Evolutionary conservation across 2,888 invertebrate species (phyloP).

Genomic region (Lamproptera curius): DNA sequence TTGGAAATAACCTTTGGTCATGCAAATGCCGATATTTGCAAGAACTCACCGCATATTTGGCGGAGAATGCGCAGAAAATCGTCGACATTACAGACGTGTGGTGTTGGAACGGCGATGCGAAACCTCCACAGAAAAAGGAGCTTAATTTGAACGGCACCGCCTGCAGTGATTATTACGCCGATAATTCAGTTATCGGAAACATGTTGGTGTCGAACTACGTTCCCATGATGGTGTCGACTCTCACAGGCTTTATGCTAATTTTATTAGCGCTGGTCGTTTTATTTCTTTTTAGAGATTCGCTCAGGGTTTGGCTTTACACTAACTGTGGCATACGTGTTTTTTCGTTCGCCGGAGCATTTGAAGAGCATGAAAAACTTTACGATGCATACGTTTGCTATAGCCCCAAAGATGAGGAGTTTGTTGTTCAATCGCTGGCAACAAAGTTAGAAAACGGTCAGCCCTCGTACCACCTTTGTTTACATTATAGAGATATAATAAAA

Average conservation of each 20-base stretch:
- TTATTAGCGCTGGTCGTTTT: constrained; percentile 86
- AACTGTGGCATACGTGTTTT: constrained; percentile 91
- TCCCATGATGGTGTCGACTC: constrained; percentile 88
- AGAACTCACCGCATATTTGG: constrained; percentile 89
- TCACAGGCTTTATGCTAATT: constrained; percentile 87
- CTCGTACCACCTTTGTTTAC: constrained; percentile 90
- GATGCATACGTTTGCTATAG: constrained; percentile 97
- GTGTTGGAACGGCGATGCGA: constrained; percentile 87
- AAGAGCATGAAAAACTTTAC: constrained; percentile 91
- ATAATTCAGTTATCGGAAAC: constrained; percentile 89
- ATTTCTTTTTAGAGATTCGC: constrained; percentile 91
- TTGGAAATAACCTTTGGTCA: constrained; percentile 93
- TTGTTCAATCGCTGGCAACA: constrained; percentile 89
- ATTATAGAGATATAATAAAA: constrained; percentile 86
- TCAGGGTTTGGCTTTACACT: constrained; percentile 92
- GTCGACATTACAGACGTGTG: constrained; percentile 87
- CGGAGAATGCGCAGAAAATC: constrained; percentile 88
- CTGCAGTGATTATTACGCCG: constrained; percentile 91
- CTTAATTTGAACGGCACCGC: constrained; percentile 91
- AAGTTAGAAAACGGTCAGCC: constrained; percentile 90
- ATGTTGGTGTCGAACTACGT: constrained; percentile 91
- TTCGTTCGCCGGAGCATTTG: constrained; percentile 83
- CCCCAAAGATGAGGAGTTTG: constrained; percentile 93
- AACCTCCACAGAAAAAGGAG: constrained; percentile 86
- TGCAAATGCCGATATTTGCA: constrained; percentile 94